Evolutionary conservation across 2,113 vertebrate species (phyloP), one percentile per base, ranked within the genome.

Genomic region (Zingel zingel): DNA sequence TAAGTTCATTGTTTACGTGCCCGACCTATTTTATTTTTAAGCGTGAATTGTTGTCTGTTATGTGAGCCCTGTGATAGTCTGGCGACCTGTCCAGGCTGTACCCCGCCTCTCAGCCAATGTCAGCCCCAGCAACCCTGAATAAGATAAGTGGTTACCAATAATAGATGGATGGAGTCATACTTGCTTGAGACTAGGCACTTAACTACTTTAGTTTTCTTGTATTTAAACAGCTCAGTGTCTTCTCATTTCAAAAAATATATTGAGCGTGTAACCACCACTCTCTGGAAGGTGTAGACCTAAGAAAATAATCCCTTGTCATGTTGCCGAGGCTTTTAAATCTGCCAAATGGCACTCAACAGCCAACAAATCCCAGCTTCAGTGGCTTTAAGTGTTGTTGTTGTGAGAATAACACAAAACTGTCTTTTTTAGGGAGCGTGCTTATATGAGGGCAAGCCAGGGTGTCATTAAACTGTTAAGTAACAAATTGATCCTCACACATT

Each of bases 381-480:
- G 30, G 68, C 67, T 63, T 83, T 43, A 19, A 90, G 74, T 86
- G 80, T 48, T 59, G 77, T 62, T 86, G 80, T 48, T 59, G 77
- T 62, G 71, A 77, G 85, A 69, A 87, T 83, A 86, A 83, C 53
- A 65, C 74, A 77, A 81, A 89, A 61, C 56, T 18, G 54, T 59
- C 23, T 84, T 82, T 77, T 64, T 74, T 19, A 33, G 23, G 23
- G 54, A 43, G 65, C 3, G 0, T 33, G 43, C 72, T 25, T 43
- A 43, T 43, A 3, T 21, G 14, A 51, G 79, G 68, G 72, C 72
- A 75, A 27, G 58, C 53, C 48, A 15, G 66, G 69, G 75, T 75
- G 61, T 80, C 91, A 83, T 86, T 88, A 87, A 78, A 81, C 63
- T 84, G 85, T 87, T 91, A 58, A 70, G 81, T 64, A 86, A 91